A percentile compares a stretch with the other conserved stretches of the same genome.
phyloP scores from a whole-genome alignment of 1,140 invertebrate genomes.

The Diachasma alloeum region DNA sequence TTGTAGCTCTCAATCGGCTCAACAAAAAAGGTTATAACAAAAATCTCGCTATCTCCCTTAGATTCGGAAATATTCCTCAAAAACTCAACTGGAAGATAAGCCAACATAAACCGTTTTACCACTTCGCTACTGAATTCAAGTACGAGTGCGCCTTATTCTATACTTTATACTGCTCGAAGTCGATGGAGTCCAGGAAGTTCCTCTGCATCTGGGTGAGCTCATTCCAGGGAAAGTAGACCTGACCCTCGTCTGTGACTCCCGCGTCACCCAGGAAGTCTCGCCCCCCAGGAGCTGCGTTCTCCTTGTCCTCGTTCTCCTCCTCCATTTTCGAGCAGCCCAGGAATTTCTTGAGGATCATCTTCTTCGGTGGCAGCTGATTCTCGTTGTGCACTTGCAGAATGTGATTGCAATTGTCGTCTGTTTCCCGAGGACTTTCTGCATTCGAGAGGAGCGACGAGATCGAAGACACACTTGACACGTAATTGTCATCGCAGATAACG shows the following conservation, averaged over 20 bases:
- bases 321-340: neutral
- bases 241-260: too few relatives aligned
- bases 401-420: neutral
- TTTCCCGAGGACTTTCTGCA: neutral
- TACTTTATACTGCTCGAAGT: neutral
- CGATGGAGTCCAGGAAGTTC: neutral
- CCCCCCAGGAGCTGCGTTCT: neutral
- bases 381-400: neutral
- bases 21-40: too few relatives aligned
- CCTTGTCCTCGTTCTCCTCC: neutral
- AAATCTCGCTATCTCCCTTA: too few relatives aligned
- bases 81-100: too few relatives aligned
- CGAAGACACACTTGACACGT: neutral
- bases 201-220: neutral
- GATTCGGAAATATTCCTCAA: too few relatives aligned
- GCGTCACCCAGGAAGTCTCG: neutral
- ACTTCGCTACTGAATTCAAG: too few relatives aligned
- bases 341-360: neutral
- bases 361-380: neutral
- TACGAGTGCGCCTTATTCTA: too few relatives aligned
- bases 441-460: neutral
- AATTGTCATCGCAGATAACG: neutral
- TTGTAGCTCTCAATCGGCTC: too few relatives aligned
- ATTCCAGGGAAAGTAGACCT: neutral
- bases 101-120: too few relatives aligned